Conservation (phyloP, 2,113 vertebrate species). For the Eira barbara region DNA sequence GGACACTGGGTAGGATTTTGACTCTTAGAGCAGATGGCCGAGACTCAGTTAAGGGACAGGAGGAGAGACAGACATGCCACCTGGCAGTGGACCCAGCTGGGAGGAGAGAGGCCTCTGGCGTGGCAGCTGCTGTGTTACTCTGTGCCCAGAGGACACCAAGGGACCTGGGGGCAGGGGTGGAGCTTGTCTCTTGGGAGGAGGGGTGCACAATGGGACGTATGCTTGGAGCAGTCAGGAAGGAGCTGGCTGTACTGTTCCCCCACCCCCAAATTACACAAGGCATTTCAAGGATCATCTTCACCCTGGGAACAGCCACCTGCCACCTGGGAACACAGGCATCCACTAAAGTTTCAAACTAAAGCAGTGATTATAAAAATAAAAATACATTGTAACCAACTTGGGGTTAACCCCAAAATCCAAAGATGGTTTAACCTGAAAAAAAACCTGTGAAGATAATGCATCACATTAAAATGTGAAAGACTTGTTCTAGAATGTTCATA, state of each 20-base stretch:
- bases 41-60: neutral
- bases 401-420: neutral
- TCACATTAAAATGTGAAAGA: neutral
- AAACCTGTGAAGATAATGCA: neutral
- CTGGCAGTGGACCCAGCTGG: neutral
- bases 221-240: neutral
- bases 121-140: neutral
- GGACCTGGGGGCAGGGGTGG: neutral
- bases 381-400: neutral
- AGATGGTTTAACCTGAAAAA: neutral
- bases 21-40: neutral
- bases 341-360: neutral
- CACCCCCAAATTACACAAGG: neutral
- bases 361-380: neutral
- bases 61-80: neutral
- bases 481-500: neutral
- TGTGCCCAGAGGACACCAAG: neutral
- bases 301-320: neutral
- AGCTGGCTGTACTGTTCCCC: neutral
- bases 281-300: neutral
- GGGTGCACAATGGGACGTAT: neutral
- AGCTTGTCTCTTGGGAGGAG: neutral
- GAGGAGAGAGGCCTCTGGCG: rapidly evolving
- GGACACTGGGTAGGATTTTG: neutral
- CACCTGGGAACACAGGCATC: neutral